Conservation (phyloP, 2,888 invertebrate species). For the Melolontha melolontha region DNA sequence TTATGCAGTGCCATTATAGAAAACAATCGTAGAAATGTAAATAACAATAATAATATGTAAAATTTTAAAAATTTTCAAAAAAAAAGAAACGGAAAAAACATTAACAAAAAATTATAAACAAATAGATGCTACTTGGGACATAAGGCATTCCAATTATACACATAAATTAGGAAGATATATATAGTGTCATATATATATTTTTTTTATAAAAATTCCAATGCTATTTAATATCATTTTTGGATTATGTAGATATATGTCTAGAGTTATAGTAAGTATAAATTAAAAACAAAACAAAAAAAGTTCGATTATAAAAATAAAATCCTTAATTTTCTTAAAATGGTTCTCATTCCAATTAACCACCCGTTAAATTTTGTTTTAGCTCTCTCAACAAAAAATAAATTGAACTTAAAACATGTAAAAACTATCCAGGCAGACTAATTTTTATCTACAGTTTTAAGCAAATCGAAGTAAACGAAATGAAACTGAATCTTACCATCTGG, state of each 20-base stretch:
- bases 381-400: slow-evolving; percentile 52
- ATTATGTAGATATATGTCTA: slow-evolving; percentile 10
- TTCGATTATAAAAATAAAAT: slow-evolving; percentile 18
- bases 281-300: slow-evolving; percentile 18
- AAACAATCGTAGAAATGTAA: slow-evolving; percentile 51
- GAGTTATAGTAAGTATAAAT: slow-evolving; percentile 2
- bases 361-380: slow-evolving; percentile 41
- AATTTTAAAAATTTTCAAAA: slow-evolving; percentile 40
- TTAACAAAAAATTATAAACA: slow-evolving; percentile 42
- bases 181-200: slow-evolving; percentile 10
- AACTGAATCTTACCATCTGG: slow-evolving; percentile 68
- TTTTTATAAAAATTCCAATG: slow-evolving; percentile 32
- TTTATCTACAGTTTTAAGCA: slow-evolving; percentile 54
- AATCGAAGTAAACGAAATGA: slow-evolving; percentile 49
- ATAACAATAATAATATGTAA: slow-evolving; percentile 44
- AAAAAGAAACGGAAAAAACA: slow-evolving; percentile 26
- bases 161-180: slow-evolving; percentile 32
- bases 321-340: not conserved
- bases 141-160: slow-evolving; percentile 46
- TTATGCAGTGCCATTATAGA: slow-evolving; percentile 62
- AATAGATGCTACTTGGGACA: slow-evolving; percentile 64
- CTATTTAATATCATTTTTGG: slow-evolving; percentile 27
- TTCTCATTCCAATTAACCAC: slow-evolving; percentile 39
- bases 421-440: slow-evolving; percentile 49
- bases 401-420: slow-evolving; percentile 47